Evolutionary conservation across 2,113 vertebrate genomes (phyloP).

Genomic region (Aramus guarauna): DNA sequence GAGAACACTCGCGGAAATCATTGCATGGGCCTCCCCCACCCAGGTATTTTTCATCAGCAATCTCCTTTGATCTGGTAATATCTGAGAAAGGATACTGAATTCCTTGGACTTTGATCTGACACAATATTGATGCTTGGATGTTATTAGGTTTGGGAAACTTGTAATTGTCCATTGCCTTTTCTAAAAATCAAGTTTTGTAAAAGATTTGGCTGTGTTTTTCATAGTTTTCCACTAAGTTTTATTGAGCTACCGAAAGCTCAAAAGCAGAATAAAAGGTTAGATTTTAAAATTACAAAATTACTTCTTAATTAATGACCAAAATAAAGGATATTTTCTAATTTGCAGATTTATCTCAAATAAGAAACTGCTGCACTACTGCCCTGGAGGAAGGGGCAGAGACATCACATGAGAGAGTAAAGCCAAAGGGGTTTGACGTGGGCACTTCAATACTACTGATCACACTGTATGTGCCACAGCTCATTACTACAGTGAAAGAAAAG

Average conservation of each 20-base stretch:
- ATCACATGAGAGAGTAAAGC: background rate
- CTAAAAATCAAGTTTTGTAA: background rate
- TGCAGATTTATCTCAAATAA: background rate
- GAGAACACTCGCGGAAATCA: background rate
- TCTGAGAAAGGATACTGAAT: background rate
- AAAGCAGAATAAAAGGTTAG: background rate
- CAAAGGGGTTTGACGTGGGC: background rate
- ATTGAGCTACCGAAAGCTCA: background rate
- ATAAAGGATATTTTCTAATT: background rate
- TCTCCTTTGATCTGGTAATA: background rate
- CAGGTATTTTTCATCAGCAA: background rate
- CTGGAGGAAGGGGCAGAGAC: background rate
- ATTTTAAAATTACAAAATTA: background rate
- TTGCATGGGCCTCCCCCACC: accelerated
- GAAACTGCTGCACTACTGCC: background rate
- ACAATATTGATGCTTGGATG: background rate
- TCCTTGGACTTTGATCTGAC: background rate
- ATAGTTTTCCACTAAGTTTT: background rate
- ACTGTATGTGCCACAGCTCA: background rate
- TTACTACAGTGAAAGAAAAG: background rate
- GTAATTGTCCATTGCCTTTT: background rate
- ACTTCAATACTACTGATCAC: background rate
- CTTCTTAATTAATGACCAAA: background rate
- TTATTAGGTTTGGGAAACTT: background rate
- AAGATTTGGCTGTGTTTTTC: background rate